phyloP scores from a whole-genome alignment of 2,797 vertebrate species.

The Protonibea diacanthus region DNA sequence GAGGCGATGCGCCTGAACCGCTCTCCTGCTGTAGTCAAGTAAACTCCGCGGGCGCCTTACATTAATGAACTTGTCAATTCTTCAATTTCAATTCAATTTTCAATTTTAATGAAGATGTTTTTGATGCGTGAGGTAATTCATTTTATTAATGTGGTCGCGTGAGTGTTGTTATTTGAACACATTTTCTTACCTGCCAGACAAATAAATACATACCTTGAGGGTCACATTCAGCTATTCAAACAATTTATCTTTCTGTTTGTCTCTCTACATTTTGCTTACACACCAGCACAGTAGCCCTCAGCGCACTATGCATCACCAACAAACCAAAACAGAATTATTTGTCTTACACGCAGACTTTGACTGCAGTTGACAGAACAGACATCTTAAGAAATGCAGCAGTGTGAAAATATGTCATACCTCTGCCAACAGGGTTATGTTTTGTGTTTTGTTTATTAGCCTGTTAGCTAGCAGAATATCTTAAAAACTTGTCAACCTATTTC shows the following conservation, averaged over 20 bases:
- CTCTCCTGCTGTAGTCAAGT: constrained; percentile 31
- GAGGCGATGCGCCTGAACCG: constrained; percentile 40
- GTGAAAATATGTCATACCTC: constrained; percentile 30
- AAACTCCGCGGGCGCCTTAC: constrained; percentile 67
- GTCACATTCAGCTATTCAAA: constrained; percentile 34
- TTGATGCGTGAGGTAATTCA: constrained; percentile 48
- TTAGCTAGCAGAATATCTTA: not conserved
- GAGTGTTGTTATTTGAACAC: constrained; percentile 34
- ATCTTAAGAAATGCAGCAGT: constrained; percentile 32
- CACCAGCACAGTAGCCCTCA: constrained; percentile 26
- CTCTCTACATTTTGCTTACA: constrained; percentile 15
- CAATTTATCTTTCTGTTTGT: constrained; percentile 34
- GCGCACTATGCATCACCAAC: constrained; percentile 25
- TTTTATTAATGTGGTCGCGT: constrained; percentile 41
- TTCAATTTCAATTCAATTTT: too few species aligned
- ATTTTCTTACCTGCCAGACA: constrained; percentile 38
- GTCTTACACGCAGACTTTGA: constrained; percentile 20
- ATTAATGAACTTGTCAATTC: constrained; percentile 78
- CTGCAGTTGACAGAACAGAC: constrained; percentile 29
- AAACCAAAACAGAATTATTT: constrained; percentile 44
- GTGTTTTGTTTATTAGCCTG: constrained; percentile 29
- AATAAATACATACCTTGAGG: constrained; percentile 27
- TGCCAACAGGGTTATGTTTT: constrained; percentile 17
- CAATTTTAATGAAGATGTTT: constrained; percentile 68
- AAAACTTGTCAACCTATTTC: constrained; percentile 13